A percentile compares a stretch with the other conserved stretches of the same genome.
phyloP scores from a whole-genome alignment of 1,140 invertebrate species.

The Eubasilissa regina region DNA sequence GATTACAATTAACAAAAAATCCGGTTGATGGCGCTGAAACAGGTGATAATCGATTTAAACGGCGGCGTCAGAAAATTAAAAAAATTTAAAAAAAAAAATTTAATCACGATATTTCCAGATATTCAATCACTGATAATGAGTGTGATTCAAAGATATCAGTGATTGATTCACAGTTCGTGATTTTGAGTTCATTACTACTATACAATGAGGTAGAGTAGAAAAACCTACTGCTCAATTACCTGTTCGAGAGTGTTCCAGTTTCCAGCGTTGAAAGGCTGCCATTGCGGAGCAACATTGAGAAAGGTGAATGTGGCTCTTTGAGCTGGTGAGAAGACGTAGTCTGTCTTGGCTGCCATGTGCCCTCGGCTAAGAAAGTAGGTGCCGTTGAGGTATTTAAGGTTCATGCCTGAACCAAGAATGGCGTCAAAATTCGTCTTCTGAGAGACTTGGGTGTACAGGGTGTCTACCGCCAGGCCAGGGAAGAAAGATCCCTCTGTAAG shows the following conservation, averaged over 20 bases:
- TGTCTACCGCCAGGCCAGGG: slow-evolving; percentile 45
- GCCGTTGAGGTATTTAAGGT: slow-evolving; percentile 78
- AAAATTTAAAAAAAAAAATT: too few relatives aligned
- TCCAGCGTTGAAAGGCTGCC: slow-evolving; percentile 78
- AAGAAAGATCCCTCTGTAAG: slow-evolving; percentile 48
- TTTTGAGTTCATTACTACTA: too few relatives aligned
- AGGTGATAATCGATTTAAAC: too few relatives aligned
- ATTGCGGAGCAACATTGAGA: slow-evolving; percentile 78
- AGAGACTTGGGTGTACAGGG: slow-evolving; percentile 41
- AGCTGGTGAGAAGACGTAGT: slow-evolving; percentile 76
- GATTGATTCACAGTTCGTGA: too few relatives aligned
- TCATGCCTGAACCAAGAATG: slow-evolving; percentile 62
- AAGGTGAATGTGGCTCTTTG: slow-evolving; percentile 79
- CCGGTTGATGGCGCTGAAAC: too few relatives aligned
- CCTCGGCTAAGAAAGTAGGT: slow-evolving; percentile 74
- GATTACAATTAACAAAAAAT: too few relatives aligned
- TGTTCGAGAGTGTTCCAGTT: slow-evolving; percentile 75
- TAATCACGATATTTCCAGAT: too few relatives aligned
- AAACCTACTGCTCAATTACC: too few relatives aligned
- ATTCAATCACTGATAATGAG: too few relatives aligned
- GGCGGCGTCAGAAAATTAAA: too few relatives aligned
- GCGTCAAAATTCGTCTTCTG: slow-evolving; percentile 24
- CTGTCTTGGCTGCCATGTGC: slow-evolving; percentile 79
- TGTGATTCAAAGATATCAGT: too few relatives aligned
- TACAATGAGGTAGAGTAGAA: too few relatives aligned